Evolutionary conservation across 2,113 vertebrate species (phyloP).

Genomic region (Lates calcarifer): DNA sequence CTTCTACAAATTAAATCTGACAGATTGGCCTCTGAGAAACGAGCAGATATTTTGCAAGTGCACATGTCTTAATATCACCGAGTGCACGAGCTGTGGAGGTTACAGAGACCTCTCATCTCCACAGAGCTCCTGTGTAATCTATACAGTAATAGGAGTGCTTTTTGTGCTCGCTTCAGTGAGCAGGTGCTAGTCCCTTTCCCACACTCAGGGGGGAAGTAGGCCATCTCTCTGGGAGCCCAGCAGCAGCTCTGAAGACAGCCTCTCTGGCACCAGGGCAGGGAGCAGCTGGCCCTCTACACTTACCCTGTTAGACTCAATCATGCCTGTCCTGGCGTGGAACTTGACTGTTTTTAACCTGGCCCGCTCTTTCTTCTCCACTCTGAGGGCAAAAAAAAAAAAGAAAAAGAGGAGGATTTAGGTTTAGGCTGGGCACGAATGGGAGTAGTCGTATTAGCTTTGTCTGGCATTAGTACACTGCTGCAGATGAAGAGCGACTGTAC

Average conservation of each 20-base stretch:
- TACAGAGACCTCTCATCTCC: slow-evolving; percentile 31
- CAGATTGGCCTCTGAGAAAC: slow-evolving; percentile 30
- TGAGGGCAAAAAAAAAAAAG: slow-evolving; percentile 36
- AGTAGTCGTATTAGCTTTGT: not conserved
- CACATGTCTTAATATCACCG: slow-evolving; percentile 33
- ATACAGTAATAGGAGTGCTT: slow-evolving; percentile 71
- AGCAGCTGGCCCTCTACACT: slow-evolving; percentile 81
- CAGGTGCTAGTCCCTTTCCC: slow-evolving; percentile 74
- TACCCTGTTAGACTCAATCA: slow-evolving; percentile 99
- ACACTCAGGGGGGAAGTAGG: slow-evolving; percentile 76
- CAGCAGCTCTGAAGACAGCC: slow-evolving; percentile 69
- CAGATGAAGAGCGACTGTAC: slow-evolving; percentile 71
- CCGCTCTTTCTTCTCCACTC: slow-evolving; percentile 96
- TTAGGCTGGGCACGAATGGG: not conserved
- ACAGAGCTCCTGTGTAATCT: slow-evolving; percentile 60
- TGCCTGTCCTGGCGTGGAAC: slow-evolving; percentile 97
- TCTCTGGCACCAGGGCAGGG: slow-evolving; percentile 61
- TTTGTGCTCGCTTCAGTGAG: slow-evolving; percentile 63
- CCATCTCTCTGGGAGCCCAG: slow-evolving; percentile 74
- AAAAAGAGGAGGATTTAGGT: not conserved
- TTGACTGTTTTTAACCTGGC: slow-evolving; percentile 99
- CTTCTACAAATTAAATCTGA: slow-evolving; percentile 32
- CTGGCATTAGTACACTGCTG: not conserved
- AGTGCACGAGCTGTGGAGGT: slow-evolving; percentile 37
- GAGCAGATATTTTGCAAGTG: slow-evolving; percentile 28